Base-by-base conservation (phyloP, 2,113 vertebrate species). In the Excalfactoria chinensis region DNA sequence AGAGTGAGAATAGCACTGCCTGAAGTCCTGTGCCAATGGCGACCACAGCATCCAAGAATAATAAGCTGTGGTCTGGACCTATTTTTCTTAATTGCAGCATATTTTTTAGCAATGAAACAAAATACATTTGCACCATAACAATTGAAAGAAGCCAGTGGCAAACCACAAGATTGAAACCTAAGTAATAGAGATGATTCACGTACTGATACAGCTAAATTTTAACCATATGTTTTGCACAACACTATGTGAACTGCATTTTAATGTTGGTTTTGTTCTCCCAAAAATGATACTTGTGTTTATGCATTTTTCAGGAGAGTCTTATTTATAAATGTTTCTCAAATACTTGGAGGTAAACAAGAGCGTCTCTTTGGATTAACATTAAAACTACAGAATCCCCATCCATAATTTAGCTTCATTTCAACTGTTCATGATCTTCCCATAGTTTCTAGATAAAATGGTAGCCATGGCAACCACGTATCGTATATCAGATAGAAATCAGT, bases 371-470 rank as follows among this genome's bases (percentile, higher is more conserved):
- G 37, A 55, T 46, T 30, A 46, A 92, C 28, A 51, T 68, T 88
- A 82, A 49, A 87, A 49, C 44, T 88, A 86, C 49, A 71, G n/a
- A 83, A 78, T 59, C 71, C 34, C 72, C 34, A 88, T 46, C 71
- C 55, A 46, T 88, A 93, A 77, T 83, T 91, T 85, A 84, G n/a
- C 17, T 72, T 76, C 68, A 69, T 53, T 91, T n/a, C 43, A 82
- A 75, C 58, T 91, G 30, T 93, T 92, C 75, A 80, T n/a, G 82
- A 86, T 60, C 30, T 88, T 72, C 7, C 21, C 53, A 35, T 70
- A 59, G 12, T 72, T 95, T 80, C 63, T 77, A 44, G 66, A 83
- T 49, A 79, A 92, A 86, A 84, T 67, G 59, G 89, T 93, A 95
- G 41, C 72, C 60, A 83, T 77, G 43, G 60, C 76, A 94, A 87